Evolutionary conservation across 2,113 vertebrate species (phyloP).

Genomic region (Rostratula benghalensis): DNA sequence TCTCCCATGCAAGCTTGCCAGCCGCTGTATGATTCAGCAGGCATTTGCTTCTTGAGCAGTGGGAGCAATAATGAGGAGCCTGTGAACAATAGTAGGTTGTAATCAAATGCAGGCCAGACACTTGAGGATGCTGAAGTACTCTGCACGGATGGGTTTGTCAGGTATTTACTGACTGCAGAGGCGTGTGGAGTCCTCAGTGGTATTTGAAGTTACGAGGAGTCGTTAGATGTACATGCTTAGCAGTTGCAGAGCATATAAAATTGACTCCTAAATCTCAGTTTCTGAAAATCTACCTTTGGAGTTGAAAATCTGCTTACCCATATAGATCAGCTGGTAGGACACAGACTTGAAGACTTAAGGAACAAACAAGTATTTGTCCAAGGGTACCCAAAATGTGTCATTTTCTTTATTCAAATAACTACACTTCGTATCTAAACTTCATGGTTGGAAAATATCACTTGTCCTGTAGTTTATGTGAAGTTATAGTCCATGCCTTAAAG

Average conservation of each 20-base stretch:
- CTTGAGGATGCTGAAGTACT: not conserved
- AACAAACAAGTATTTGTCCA: not conserved
- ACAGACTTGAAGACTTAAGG: not conserved
- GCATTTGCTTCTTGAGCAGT: not conserved
- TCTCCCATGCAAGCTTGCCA: not conserved
- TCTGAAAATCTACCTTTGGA: not conserved
- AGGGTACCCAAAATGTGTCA: not conserved
- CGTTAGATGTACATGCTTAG: not conserved
- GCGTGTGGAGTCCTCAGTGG: not conserved
- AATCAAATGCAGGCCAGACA: not conserved
- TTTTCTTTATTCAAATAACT: not conserved
- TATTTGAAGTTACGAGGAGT: not conserved
- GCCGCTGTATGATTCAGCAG: not conserved
- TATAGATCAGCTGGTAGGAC: not conserved
- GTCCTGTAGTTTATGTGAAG: not conserved
- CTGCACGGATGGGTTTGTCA: not conserved
- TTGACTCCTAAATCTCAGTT: not conserved
- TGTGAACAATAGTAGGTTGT: not conserved
- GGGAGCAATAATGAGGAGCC: not conserved
- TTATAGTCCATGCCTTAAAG: not conserved
- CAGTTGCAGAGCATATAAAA: not conserved
- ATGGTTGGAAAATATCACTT: not conserved
- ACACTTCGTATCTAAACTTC: not conserved
- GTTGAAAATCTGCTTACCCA: not conserved
- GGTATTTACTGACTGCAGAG: not conserved